Evolutionary conservation across 1,140 invertebrate species (phyloP).

Genomic region (Araneus ventricosus): DNA sequence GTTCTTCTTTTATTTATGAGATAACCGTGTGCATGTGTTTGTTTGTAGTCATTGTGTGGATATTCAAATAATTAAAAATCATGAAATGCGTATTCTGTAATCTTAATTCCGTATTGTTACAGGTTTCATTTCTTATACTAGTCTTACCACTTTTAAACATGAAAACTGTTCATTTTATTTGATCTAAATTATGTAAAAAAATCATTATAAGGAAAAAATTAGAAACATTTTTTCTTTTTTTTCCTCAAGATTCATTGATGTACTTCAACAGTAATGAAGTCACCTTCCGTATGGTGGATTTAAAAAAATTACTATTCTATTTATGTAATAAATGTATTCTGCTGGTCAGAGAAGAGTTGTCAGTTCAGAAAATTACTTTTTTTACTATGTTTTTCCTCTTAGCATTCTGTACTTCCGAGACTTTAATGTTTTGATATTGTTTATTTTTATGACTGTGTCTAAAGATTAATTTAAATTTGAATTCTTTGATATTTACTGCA

Average conservation of each 20-base stretch:
- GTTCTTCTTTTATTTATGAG: slow-evolving; percentile 9
- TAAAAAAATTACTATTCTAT: background rate
- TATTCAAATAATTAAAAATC: background rate
- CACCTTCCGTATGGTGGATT: no score
- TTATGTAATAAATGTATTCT: background rate
- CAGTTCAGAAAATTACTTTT: no score
- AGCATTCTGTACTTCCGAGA: no score
- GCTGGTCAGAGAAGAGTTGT: background rate
- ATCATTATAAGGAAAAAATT: no score
- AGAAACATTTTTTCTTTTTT: no score
- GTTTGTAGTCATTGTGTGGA: background rate
- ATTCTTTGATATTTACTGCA: no score
- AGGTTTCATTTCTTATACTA: background rate
- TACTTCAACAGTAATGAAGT: no score
- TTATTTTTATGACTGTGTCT: no score
- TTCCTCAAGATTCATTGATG: no score
- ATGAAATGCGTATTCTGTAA: background rate
- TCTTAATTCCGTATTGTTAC: background rate
- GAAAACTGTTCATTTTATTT: background rate
- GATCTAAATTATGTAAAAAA: background rate
- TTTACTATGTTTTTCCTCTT: no score
- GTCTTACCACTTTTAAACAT: background rate
- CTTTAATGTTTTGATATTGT: no score
- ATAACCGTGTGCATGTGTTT: background rate
- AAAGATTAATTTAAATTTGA: no score